Percentiles rank a stretch among this genome's conserved stretches.
These are phyloP conservation scores for Temnothorax rugatulus DNA, from an alignment of 2,888 invertebrate species.

Conservation along the genomic window DNA sequence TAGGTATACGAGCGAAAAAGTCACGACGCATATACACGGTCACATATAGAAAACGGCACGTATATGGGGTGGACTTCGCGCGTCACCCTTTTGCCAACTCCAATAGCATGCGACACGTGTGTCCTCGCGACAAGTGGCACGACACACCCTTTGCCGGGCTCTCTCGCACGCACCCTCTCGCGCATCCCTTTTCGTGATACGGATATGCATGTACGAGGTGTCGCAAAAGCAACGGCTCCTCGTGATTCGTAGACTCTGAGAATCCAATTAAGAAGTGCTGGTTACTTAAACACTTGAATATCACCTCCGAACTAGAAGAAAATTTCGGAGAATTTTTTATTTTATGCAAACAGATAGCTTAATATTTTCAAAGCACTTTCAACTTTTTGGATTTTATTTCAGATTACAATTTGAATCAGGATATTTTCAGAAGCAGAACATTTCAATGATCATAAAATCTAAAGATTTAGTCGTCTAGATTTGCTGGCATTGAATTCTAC, in stretches of 20 bases:
- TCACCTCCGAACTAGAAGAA: not conserved
- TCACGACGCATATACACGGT: constrained; percentile 65
- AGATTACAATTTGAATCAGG: not conserved
- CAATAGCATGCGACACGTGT: constrained; percentile 83
- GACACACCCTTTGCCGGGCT: constrained; percentile 74
- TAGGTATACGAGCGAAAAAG: constrained; percentile 66
- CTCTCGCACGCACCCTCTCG: constrained; percentile 61
- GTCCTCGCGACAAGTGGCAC: constrained; percentile 83
- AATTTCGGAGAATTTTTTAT: not conserved
- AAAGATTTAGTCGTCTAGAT: not conserved
- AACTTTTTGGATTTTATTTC: not conserved
- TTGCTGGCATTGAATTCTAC: not conserved
- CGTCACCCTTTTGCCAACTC: constrained; percentile 77
- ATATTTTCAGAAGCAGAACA: not conserved
- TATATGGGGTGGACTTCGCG: constrained; percentile 68
- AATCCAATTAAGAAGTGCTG: not conserved
- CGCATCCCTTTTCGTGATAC: constrained; percentile 54
- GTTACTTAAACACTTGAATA: not conserved
- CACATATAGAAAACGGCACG: constrained; percentile 65
- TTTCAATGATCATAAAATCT: not conserved
- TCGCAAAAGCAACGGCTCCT: constrained; percentile 19
- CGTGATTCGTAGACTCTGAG: not conserved
- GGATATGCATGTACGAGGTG: constrained; percentile 28
- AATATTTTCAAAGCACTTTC: not conserved
- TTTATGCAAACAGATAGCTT: not conserved